A percentile compares a stretch with the other conserved stretches of the same genome.
Evolutionary conservation across 2,797 vertebrate genomes (phyloP).

Genomic region (Oryzias sinensis): DNA sequence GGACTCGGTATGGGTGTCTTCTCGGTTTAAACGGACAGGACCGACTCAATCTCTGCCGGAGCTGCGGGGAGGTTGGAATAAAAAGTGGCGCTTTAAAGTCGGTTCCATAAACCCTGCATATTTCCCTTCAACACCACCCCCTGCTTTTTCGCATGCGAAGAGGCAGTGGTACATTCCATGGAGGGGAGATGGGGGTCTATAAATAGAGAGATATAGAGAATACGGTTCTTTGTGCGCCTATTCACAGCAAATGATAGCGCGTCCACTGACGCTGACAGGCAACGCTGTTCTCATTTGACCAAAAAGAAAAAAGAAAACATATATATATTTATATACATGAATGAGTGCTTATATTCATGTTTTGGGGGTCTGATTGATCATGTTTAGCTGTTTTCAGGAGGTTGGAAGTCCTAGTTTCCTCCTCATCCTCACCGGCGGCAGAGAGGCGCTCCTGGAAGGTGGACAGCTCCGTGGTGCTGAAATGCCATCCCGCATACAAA

Average conservation of each 20-base stretch:
- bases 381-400: background rate
- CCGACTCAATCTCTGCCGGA: slow-evolving; percentile 79
- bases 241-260: slow-evolving; percentile 58
- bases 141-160: slow-evolving; percentile 26
- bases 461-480: slow-evolving; percentile 74
- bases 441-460: slow-evolving; percentile 3
- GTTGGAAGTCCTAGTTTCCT: slow-evolving; percentile 6
- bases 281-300: background rate
- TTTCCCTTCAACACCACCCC: slow-evolving; percentile 17
- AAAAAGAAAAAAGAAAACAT: background rate
- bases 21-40: slow-evolving; percentile 97
- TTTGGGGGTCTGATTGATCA: background rate
- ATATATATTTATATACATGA: too few relatives aligned
- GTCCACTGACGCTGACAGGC: slow-evolving; percentile 17
- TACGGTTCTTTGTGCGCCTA: slow-evolving; percentile 77
- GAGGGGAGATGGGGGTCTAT: slow-evolving; percentile 74
- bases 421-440: slow-evolving; percentile 1
- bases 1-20: slow-evolving; percentile 94
- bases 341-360: background rate
- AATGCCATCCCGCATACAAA: slow-evolving; percentile 13
- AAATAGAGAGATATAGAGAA: slow-evolving; percentile 81
- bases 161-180: slow-evolving; percentile 74
- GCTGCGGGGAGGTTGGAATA: slow-evolving; percentile 79
- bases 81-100: slow-evolving; percentile 46
- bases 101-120: slow-evolving; percentile 33